Percentiles rank a stretch among this genome's conserved stretches.
Conservation (phyloP, 2,888 invertebrate species). For the Iphiclides podalirius region DNA sequence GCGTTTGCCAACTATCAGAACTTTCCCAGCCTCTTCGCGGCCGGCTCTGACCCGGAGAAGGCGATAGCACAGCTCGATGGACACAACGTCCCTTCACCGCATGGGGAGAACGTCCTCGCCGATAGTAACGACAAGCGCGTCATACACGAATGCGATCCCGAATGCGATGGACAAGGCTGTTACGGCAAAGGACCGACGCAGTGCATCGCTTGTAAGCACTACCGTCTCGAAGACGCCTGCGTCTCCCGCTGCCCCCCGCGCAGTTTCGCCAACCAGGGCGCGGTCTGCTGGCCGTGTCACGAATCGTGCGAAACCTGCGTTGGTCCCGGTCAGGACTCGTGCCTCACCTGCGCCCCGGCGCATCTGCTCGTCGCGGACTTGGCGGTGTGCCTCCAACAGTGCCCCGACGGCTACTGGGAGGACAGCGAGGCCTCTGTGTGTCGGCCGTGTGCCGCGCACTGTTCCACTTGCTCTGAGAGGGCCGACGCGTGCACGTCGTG, state of each 20-base stretch:
- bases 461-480: constrained; percentile 90
- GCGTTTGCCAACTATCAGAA: constrained; percentile 87
- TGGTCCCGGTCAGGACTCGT: constrained; percentile 92
- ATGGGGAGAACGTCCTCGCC: constrained; percentile 79
- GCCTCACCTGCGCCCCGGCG: constrained; percentile 90
- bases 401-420: constrained; percentile 94
- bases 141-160: constrained; percentile 88
- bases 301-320: constrained; percentile 94
- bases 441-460: constrained; percentile 91
- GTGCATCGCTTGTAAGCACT: constrained; percentile 91
- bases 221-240: constrained; percentile 90
- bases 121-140: constrained; percentile 82
- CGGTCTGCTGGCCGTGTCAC: constrained; percentile 92
- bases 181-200: constrained; percentile 91
- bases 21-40: constrained; percentile 88
- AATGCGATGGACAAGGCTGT: constrained; percentile 89
- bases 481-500: constrained; percentile 92
- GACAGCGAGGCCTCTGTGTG: constrained; percentile 88
- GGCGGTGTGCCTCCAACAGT: constrained; percentile 92
- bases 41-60: constrained; percentile 89
- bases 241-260: constrained; percentile 91
- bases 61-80: constrained; percentile 88
- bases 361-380: constrained; percentile 91
- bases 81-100: constrained; percentile 42
- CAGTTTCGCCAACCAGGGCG: constrained; percentile 90